Conservation (phyloP, 2,113 vertebrate genomes). For the Halcyon senegalensis region DNA sequence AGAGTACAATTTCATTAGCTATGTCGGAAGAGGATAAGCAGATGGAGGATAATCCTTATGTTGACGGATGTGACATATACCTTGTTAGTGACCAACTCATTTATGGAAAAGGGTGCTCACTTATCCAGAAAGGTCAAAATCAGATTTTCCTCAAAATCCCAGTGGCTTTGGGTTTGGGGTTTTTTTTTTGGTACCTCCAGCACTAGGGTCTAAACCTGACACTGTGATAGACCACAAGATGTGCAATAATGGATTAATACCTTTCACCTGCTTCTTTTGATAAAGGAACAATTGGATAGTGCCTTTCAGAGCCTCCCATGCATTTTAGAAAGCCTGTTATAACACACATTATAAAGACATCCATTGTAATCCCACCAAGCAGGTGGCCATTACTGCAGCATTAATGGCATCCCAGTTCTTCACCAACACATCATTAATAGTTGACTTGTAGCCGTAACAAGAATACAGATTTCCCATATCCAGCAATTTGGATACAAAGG, state of each 20-base stretch:
- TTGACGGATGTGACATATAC: conserved; percentile 1
- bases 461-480: neutral
- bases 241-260: neutral
- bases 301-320: neutral
- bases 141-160: conserved; percentile 3
- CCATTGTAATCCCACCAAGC: neutral
- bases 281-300: neutral
- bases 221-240: neutral
- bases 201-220: neutral
- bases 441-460: neutral
- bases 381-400: neutral
- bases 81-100: conserved; percentile 12
- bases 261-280: neutral
- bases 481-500: neutral
- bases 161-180: neutral
- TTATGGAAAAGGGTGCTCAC: neutral
- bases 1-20: conserved; percentile 6
- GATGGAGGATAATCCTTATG: neutral
- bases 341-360: neutral
- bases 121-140: conserved; percentile 11
- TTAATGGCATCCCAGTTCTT: neutral
- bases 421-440: neutral
- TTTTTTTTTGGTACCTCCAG: neutral
- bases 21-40: neutral
- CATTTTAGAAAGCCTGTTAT: neutral